Conservation (phyloP, 1,140 invertebrate species). For the Tigriopus japonicus region DNA sequence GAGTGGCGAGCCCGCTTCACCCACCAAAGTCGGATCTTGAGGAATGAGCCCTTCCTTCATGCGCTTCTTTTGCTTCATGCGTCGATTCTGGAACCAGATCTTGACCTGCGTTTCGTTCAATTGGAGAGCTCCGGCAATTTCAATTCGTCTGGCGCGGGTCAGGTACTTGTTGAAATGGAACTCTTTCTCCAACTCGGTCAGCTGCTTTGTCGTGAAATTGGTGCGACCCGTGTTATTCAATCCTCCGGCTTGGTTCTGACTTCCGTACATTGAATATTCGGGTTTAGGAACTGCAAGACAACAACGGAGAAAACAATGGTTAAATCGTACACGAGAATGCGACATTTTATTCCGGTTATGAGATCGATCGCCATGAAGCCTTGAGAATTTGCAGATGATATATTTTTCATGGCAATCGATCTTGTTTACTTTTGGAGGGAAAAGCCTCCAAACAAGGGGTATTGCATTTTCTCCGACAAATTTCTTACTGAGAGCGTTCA, state of each 20-base stretch:
- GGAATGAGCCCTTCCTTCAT: conserved; percentile 72
- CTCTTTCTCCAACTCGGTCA: conserved; percentile 96
- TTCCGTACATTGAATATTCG: conserved; percentile 20
- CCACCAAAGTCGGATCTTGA: conserved; percentile 27
- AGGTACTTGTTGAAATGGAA: conserved; percentile 99
- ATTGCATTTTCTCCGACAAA: no score
- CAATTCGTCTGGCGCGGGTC: conserved; percentile 81
- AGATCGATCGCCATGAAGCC: no score
- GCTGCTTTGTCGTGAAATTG: conserved; percentile 96
- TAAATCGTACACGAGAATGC: no score
- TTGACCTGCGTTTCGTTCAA: conserved; percentile 92
- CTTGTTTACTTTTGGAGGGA: no score
- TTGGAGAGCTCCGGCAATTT: conserved; percentile 86
- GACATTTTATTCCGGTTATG: no score
- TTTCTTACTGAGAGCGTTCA: no score
- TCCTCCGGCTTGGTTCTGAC: conserved; percentile 15
- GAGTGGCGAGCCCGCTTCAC: background rate
- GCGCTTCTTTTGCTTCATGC: conserved; percentile 84
- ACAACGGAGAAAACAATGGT: background rate
- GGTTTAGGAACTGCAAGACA: conserved; percentile 21
- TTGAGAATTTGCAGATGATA: no score
- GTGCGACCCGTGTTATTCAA: conserved; percentile 50
- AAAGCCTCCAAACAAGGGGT: no score
- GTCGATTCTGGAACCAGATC: conserved; percentile 78
- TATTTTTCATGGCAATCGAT: no score